Conservation (phyloP, 1,140 invertebrate species). For the Neotoxoptera formosana region DNA sequence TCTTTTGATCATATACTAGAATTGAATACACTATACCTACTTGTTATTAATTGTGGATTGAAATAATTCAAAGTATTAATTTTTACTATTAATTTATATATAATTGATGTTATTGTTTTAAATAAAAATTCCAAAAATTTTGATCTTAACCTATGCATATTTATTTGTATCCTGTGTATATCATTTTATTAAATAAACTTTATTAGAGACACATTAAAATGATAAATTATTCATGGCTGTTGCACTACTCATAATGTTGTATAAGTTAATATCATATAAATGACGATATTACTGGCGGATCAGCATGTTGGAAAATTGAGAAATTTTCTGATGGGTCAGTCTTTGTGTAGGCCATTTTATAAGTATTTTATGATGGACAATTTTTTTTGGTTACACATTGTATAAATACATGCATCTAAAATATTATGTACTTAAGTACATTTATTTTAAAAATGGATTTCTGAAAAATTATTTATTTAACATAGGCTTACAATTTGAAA, state of each 20-base stretch:
- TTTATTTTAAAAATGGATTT: too few relatives aligned
- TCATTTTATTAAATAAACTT: not conserved
- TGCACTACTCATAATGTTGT: not conserved
- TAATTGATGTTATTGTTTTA: conserved; percentile 5
- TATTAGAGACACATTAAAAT: not conserved
- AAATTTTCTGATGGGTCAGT: too few relatives aligned
- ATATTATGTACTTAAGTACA: too few relatives aligned
- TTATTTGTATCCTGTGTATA: not conserved
- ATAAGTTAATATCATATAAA: too few relatives aligned
- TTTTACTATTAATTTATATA: not conserved
- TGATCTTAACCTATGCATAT: not conserved
- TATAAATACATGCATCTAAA: too few relatives aligned
- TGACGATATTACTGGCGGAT: too few relatives aligned
- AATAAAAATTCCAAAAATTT: not conserved
- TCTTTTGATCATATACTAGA: not conserved
- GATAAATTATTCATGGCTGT: not conserved
- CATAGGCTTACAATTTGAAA: too few relatives aligned
- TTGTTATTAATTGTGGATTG: not conserved
- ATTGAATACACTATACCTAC: not conserved
- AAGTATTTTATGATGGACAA: too few relatives aligned
- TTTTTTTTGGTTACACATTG: too few relatives aligned
- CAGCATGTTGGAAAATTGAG: too few relatives aligned
- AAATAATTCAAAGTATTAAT: not conserved
- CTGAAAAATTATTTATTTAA: too few relatives aligned
- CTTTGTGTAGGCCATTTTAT: too few relatives aligned